These are phyloP conservation scores for chimpanzee (Pan troglodytes) DNA, from an alignment of 2,113 vertebrate genomes.

Conservation along the genomic window NHGRI_mPanTro3-v2.1_pri NC_072398.2:170775001-170775500, in stretches of 20 bases:
- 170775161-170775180: background rate
- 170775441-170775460: slow-evolving; percentile 91
- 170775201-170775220: slow-evolving; percentile 53
- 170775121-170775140: background rate
- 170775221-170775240: slow-evolving; percentile 55
- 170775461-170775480: slow-evolving; percentile 90
- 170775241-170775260: slow-evolving; percentile 64
- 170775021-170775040: background rate
- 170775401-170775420: slow-evolving; percentile 87
- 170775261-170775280: slow-evolving; percentile 71
- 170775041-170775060: background rate
- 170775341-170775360: slow-evolving; percentile 65
- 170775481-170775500: slow-evolving; percentile 89
- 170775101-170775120: background rate
- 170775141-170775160: background rate
- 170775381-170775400: slow-evolving; percentile 83
- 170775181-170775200: background rate
- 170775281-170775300: slow-evolving; percentile 69
- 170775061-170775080: background rate
- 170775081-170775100: background rate
- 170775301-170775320: slow-evolving; percentile 64
- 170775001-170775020: background rate
- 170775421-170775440: slow-evolving; percentile 89
- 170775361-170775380: slow-evolving; percentile 53
- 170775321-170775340: slow-evolving; percentile 73